A percentile compares a stretch with the other conserved stretches of the same genome.
phyloP scores from a whole-genome alignment of 2,888 invertebrate species.

The Glaucopsyche alexis region DNA sequence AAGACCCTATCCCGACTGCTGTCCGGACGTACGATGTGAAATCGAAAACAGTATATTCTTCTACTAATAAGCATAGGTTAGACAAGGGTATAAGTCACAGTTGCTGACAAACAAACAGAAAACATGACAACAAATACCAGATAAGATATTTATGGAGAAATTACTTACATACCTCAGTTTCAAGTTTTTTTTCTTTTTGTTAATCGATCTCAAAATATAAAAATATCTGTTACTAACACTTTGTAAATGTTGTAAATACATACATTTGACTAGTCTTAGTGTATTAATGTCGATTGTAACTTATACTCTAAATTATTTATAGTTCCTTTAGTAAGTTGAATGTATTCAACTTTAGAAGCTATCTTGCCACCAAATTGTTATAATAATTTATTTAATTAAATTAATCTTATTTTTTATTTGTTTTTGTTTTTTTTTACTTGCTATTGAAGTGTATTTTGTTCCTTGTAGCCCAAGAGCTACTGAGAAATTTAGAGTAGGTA shows the following conservation, averaged over 20 bases:
- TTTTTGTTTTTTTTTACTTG: constrained; percentile 29
- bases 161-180: too few relatives aligned
- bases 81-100: background rate
- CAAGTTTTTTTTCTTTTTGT: background rate
- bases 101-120: background rate
- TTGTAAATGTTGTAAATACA: constrained; percentile 19
- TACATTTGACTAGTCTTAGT: constrained; percentile 14
- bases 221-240: constrained; percentile 5
- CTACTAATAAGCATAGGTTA: constrained; percentile 32
- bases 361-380: constrained; percentile 76
- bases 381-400: constrained; percentile 64
- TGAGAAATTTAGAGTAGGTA: too few relatives aligned
- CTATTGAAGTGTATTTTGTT: background rate
- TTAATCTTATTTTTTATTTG: constrained; percentile 41
- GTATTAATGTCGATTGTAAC: constrained; percentile 20
- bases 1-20: constrained; percentile 59
- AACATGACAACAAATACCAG: background rate
- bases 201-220: background rate
- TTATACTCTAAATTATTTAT: constrained; percentile 41
- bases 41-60: constrained; percentile 49
- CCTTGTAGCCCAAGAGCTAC: too few relatives aligned
- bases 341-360: constrained; percentile 62
- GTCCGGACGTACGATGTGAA: constrained; percentile 54
- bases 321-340: constrained; percentile 61
- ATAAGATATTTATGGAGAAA: too few relatives aligned